These are phyloP conservation scores for Caenorhabditis sp. DNA, from an alignment of 2,888 invertebrate species.

Conservation along the genomic window DNA sequence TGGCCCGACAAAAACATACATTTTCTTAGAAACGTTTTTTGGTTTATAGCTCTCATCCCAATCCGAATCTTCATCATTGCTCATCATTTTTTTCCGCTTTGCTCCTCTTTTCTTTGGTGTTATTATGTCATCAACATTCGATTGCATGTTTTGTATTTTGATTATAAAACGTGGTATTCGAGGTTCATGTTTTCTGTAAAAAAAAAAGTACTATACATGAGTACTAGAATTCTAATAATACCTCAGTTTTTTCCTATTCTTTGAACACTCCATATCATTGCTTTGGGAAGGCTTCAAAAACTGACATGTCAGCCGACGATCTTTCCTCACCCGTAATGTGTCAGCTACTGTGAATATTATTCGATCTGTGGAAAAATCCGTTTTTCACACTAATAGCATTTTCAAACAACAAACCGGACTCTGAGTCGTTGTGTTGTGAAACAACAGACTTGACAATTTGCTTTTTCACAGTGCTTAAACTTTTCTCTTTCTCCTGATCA, in stretches of 20 bases:
- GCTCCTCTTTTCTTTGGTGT: not conserved
- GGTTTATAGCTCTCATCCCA: slow-evolving; percentile 33
- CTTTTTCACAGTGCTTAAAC: no score
- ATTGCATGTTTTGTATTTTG: slow-evolving; percentile 13
- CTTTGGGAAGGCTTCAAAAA: slow-evolving; percentile 47
- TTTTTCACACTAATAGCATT: not conserved
- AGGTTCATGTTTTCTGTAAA: slow-evolving; percentile 10
- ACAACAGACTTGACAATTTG: no score
- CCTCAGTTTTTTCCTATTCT: slow-evolving; percentile 18
- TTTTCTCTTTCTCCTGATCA: no score
- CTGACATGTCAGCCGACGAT: slow-evolving; percentile 24
- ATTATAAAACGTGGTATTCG: slow-evolving; percentile 62
- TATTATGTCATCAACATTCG: not conserved
- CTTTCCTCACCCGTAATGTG: slow-evolving; percentile 41
- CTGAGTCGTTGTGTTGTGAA: no score
- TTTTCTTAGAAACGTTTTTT: slow-evolving; percentile 54
- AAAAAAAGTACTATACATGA: no score
- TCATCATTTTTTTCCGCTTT: slow-evolving; percentile 40
- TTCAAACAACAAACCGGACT: not conserved
- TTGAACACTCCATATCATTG: slow-evolving; percentile 53
- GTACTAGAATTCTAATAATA: no score
- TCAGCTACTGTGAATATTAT: slow-evolving; percentile 58
- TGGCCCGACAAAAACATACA: slow-evolving; percentile 28
- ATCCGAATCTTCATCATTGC: slow-evolving; percentile 52
- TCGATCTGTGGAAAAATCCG: slow-evolving; percentile 28